Conservation (phyloP, 2,797 vertebrate genomes). For the Denticeps clupeoides region DNA sequence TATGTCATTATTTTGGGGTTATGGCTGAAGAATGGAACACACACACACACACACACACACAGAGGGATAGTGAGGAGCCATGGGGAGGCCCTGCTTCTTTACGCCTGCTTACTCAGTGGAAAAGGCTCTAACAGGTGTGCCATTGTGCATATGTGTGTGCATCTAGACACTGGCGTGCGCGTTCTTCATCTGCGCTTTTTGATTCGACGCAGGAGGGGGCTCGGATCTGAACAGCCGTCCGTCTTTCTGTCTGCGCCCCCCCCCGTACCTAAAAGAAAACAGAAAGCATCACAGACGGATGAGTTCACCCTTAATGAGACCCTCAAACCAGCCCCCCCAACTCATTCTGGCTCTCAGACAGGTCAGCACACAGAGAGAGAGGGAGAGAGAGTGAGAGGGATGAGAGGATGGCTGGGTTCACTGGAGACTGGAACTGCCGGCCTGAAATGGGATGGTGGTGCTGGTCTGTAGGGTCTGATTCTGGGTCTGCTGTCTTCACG, state of each 20-base stretch:
- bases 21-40: conserved; percentile 59
- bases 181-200: conserved; percentile 21
- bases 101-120: conserved; percentile 68
- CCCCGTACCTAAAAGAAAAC: neutral
- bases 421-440: too few relatives aligned
- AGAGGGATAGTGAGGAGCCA: conserved; percentile 57
- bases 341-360: conserved; percentile 24
- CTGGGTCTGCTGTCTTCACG: too few relatives aligned
- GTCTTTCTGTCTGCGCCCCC: conserved; percentile 19
- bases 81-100: conserved; percentile 53
- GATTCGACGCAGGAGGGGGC: neutral
- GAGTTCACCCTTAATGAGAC: too few relatives aligned
- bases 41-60: conserved; percentile 64
- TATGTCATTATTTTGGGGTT: conserved; percentile 63
- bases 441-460: too few relatives aligned
- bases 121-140: conserved; percentile 69
- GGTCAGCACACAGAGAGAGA: conserved; percentile 23
- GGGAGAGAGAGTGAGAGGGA: conserved; percentile 4
- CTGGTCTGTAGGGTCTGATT: too few relatives aligned
- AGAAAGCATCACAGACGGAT: too few relatives aligned
- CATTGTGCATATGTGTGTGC: conserved; percentile 56
- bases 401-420: conserved; percentile 7
- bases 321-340: too few relatives aligned
- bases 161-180: conserved; percentile 21
- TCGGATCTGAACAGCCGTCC: conserved; percentile 10